Evolutionary conservation across 2,113 vertebrate genomes (phyloP).

Genomic region (Rhea pennata): DNA sequence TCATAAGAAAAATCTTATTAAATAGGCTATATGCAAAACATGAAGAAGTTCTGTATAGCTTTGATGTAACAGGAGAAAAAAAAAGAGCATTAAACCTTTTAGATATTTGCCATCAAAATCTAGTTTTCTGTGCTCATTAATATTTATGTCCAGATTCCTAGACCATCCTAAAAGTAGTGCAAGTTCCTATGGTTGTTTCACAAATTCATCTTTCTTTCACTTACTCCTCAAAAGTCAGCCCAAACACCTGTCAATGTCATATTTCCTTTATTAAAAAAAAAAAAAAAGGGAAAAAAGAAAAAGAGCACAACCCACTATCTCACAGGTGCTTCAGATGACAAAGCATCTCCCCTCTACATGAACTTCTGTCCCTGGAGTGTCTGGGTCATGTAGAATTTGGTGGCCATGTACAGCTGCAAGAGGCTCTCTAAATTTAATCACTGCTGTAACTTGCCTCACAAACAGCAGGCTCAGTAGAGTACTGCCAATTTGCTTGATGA

Average conservation of each 20-base stretch:
- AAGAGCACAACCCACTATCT: too few species aligned
- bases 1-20: background rate
- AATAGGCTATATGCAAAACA: fast-evolving
- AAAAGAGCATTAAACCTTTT: background rate
- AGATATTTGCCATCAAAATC: background rate
- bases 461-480: background rate
- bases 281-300: too few species aligned
- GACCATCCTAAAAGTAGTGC: background rate
- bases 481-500: background rate
- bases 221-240: background rate
- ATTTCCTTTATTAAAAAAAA: background rate
- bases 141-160: background rate
- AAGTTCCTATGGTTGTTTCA: background rate
- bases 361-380: background rate
- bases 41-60: background rate
- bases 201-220: background rate
- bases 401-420: background rate
- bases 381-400: background rate
- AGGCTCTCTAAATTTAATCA: background rate
- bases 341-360: background rate
- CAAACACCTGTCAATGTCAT: fast-evolving
- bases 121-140: background rate
- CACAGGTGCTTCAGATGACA: background rate
- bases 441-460: background rate
- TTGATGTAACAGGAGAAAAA: background rate